Base-by-base conservation (phyloP, 2,113 vertebrate genomes). In the Gymnorhina tibicen region DNA sequence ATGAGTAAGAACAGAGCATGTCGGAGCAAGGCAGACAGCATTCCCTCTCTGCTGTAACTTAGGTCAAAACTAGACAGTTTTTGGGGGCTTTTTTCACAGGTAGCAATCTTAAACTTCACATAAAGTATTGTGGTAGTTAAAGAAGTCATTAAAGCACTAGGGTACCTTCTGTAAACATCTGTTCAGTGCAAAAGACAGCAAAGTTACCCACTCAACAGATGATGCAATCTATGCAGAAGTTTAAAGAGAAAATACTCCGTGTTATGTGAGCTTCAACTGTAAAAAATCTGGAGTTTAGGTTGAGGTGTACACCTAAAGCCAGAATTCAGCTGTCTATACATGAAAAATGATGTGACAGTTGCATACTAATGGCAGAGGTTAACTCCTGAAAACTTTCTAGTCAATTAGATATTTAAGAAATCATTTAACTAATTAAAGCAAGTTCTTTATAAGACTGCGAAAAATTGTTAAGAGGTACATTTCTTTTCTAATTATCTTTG, bases 401-500 rank as follows among this genome's bases (percentile, higher is more conserved):
- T 76, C 82, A 85, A 78, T 87, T 74, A 84, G 60, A 35, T 52
- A 60, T 52, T 95, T 72, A 89, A 85, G 44, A 89, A 91, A 66
- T 56, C 37, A 73, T 78, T 87, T 67, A 82, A 85, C 27, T 78
- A 93, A 93, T 42, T 85, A 75, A 90, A 81, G 3, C 21, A 42
- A 90, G 18, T 24, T 90, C 79, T 74, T 81, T 42, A 23, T 75
- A 82, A 68, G 62, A 87, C 50, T 27, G 20, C 9, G 0, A 76
- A 91, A 87, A 89, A 81, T 18, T 27, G 6, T 75, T 79, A 66
- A 64, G 56, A 89, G 80, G 42, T 87, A 77, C 80, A 70, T 75
- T 90, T 89, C 37, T 87, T 69, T 89, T 85, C 58, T 92, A 83
- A 77, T 92, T 92, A 77, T 66, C 79, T 78, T 92, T 35, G 30